Percentiles rank a stretch among this genome's conserved stretches.
These are phyloP conservation scores for Tetramorium parvispinum DNA, from an alignment of 1,140 invertebrate genomes.

Conservation along the genomic window DNA sequence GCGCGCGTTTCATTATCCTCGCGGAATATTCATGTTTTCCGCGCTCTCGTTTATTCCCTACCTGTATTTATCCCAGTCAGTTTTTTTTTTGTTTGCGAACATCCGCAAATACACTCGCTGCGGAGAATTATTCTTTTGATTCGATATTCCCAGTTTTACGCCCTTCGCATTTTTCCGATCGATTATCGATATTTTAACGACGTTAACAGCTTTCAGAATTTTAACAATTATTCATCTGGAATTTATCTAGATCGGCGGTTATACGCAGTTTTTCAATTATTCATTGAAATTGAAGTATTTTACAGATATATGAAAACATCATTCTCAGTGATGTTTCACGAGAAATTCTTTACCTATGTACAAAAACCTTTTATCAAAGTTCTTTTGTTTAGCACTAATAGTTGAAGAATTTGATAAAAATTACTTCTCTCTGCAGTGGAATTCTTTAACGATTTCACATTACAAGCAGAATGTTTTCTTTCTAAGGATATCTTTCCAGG, in stretches of 20 bases:
- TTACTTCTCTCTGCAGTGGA: neutral
- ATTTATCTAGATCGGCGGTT: neutral
- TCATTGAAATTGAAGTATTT: neutral
- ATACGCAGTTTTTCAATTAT: constrained; percentile 7
- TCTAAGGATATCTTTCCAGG: neutral
- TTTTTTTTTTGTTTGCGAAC: constrained; percentile 39
- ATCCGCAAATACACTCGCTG: constrained; percentile 26
- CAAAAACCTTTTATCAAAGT: neutral
- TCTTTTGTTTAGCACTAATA: neutral
- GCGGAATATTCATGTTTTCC: constrained; percentile 51
- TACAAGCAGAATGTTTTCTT: neutral
- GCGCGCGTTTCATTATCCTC: constrained; percentile 31
- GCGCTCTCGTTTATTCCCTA: constrained; percentile 11
- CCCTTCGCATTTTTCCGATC: neutral
- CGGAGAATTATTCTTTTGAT: constrained; percentile 25
- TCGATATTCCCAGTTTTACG: neutral
- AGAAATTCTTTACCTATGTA: neutral
- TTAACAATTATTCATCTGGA: neutral
- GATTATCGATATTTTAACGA: constrained; percentile 12
- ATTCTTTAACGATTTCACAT: neutral
- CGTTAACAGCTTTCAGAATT: constrained; percentile 3
- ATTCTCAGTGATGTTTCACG: neutral
- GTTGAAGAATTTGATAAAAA: neutral
- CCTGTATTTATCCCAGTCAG: constrained; percentile 7
- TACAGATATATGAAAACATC: neutral